Evolutionary conservation across 2,113 vertebrate species (phyloP).

Genomic region (Tapirus terrestris): DNA sequence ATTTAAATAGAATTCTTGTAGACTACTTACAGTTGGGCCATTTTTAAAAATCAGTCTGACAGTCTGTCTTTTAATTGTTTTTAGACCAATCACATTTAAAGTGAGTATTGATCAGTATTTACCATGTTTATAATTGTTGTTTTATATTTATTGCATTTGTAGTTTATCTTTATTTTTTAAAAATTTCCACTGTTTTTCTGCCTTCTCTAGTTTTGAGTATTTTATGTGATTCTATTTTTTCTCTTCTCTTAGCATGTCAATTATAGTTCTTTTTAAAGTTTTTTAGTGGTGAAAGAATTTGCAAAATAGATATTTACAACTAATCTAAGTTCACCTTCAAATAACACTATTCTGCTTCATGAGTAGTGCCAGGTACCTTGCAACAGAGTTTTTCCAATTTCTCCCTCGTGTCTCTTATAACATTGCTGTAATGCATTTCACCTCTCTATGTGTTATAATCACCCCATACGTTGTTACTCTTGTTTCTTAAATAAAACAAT

Average conservation of each 20-base stretch:
- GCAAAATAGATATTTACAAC: neutral
- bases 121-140: neutral
- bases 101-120: neutral
- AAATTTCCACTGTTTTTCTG: neutral
- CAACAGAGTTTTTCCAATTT: neutral
- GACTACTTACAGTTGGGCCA: neutral
- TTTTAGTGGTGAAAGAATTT: neutral
- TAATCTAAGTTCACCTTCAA: neutral
- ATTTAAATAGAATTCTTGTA: neutral
- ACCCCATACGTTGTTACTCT: neutral
- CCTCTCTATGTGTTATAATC: neutral
- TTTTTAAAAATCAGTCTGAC: neutral
- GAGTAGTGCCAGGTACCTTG: neutral
- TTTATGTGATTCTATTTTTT: neutral
- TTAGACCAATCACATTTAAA: neutral
- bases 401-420: neutral
- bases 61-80: neutral
- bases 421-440: neutral
- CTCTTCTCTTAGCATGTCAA: neutral
- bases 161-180: neutral
- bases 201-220: neutral
- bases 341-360: neutral
- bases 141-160: neutral
- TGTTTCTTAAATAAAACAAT: neutral
- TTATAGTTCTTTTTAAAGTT: neutral